Evolutionary conservation across 2,797 vertebrate species (phyloP), one percentile per base, ranked within the genome.

Genomic region (Euphonia xanthogaster): DNA sequence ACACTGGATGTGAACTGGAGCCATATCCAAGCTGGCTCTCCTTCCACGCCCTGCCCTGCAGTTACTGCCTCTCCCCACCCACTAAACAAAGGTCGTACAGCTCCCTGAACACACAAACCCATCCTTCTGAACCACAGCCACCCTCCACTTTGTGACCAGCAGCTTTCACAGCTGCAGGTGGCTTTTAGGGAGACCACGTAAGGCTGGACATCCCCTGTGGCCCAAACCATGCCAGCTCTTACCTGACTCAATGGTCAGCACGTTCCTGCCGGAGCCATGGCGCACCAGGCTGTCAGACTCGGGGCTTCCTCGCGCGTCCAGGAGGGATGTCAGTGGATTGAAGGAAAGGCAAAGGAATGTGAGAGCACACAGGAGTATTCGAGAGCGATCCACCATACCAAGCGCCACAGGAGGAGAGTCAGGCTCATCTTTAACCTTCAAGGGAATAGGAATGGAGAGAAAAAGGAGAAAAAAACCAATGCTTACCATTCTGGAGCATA

Each of bases 271-370:
- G 2, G 98, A 97, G 42, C 98, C 97, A 1, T 99, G 98, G 77
- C 53, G 95, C 2, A 95, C 68, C 54, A 96, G 81, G 57, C 95
- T 96, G 48, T 98, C 96, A 0, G 97, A 22, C 23, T 97, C 90
- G 0, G 83, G 48, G 30, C 97, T 94, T 22, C 96, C 92, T 88
- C 98, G 98, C 2, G 98, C 97, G 0, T 98, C 98, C 96, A 99
- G 96, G 67, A 99, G 97, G 10, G 99, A 98, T 2, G 99, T 99
- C 84, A 99, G 97, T 0, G 99, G 99, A 96, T 99, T 99, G 44
- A 99, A 98, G 62, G 99, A 99, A 79, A 99, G 98, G 96, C 99
- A 99, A 95, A 99, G 98, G 97, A 99, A 99, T 5, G 99, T 99
- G 90, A 99, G 98, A 57, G 98, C 98, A 33, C 99, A 99, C 66